These are phyloP conservation scores for Proterorhinus semilunaris DNA, from an alignment of 2,113 vertebrate genomes.

Conservation along the genomic window DNA sequence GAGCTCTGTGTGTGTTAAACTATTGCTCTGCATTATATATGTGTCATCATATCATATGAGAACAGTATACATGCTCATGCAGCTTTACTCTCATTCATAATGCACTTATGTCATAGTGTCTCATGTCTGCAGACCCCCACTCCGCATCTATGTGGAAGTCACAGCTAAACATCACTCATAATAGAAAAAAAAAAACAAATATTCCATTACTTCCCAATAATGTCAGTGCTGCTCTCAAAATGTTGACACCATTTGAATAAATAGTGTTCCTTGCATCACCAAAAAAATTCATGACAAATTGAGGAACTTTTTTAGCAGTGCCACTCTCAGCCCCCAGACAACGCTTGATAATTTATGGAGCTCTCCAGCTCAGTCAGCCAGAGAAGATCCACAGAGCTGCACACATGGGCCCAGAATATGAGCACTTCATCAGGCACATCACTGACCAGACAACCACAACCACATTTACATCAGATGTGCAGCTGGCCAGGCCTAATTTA, in stretches of 20 bases:
- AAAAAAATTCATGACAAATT: neutral
- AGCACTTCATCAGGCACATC: constrained; percentile 1
- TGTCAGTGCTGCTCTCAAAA: neutral
- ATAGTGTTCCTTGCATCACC: neutral
- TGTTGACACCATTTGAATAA: neutral
- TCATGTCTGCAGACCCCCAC: neutral
- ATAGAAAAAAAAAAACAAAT: neutral
- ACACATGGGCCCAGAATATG: constrained; percentile 8
- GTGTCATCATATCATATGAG: constrained; percentile 2
- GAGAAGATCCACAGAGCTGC: neutral
- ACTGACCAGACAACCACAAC: neutral
- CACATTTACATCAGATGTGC: neutral
- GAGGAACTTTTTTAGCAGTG: neutral
- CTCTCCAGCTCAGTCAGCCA: constrained; percentile 26
- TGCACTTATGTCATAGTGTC: neutral
- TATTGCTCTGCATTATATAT: neutral
- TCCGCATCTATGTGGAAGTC: neutral
- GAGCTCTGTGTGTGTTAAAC: constrained; percentile 3
- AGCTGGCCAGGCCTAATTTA: neutral
- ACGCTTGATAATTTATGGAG: constrained; percentile 30
- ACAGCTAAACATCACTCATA: neutral
- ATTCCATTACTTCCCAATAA: neutral
- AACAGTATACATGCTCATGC: neutral
- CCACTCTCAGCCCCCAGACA: constrained; percentile 5
- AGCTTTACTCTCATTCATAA: constrained; percentile 1